Evolutionary conservation across 2,797 vertebrate genomes (phyloP), one percentile per base, ranked within the genome.

Genomic region (Hoplostethus atlanticus): DNA sequence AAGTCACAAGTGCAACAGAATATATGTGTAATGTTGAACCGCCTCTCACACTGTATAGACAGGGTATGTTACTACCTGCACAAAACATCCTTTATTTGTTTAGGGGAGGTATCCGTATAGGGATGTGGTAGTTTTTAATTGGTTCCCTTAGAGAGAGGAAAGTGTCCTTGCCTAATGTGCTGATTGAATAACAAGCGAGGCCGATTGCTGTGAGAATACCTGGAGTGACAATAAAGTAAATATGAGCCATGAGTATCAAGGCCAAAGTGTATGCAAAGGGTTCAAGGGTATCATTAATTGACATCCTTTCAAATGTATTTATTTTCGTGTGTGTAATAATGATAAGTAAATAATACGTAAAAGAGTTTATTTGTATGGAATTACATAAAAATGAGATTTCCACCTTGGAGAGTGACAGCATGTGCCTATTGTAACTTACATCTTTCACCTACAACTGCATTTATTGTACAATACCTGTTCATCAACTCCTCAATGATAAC

Each of bases 201-300:
- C 28, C 28, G 28, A 28, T 28, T 2, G 28, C 28, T 28, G 28
- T 28, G 28, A 28, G 28, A 28, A 28, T 28, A 28, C 28, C 28
- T 28, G 28, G 28, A 28, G 28, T 28, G 28, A 28, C 28, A 28
- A 28, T 28, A 12, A 40, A 57, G 3, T 9, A 42, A 25, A 56
- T 15, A 52, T 3, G 4, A 48, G 60, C n/a, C 17, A 28, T 28
- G 28, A 28, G 59, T 46, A 64, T 60, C 10, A 36, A 61, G 76
- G 52, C 13, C 76, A 83, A 84, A 69, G 68, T 71, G n/a, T 58
- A 70, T 1, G 0, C 12, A 5, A 47, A 64, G 11, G 1, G 36
- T 52, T 73, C 28, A 56, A 5, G n/a, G 11, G 17, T 50, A 21
- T 50, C n/a, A n/a, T 50, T 21, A 4, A 21, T 17, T 21, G 16